These are phyloP conservation scores for Osmerus mordax DNA, from an alignment of 2,113 vertebrate species.

Conservation along the genomic window DNA sequence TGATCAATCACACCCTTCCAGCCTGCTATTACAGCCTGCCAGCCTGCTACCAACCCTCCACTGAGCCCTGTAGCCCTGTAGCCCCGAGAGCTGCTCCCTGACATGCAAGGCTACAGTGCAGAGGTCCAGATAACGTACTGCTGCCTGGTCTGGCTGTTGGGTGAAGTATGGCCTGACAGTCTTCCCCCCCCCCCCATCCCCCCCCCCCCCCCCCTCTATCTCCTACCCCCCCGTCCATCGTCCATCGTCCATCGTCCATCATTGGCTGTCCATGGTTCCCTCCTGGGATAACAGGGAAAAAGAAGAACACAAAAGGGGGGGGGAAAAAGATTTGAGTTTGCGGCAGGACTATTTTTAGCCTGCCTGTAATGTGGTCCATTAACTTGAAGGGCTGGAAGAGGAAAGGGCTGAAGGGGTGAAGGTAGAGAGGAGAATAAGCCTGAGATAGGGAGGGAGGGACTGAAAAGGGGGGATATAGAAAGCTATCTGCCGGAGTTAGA, in stretches of 20 bases:
- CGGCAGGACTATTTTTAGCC: constrained; percentile 66
- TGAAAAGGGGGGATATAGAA: constrained; percentile 28
- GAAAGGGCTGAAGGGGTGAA: constrained; percentile 28
- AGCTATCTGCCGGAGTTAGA: too few species aligned
- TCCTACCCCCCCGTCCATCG: not conserved
- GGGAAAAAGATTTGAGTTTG: constrained; percentile 42
- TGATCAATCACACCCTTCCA: too few species aligned
- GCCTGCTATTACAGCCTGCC: too few species aligned
- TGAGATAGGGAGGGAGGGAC: constrained; percentile 2
- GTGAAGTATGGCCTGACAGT: constrained; percentile 75
- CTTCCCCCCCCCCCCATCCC: constrained; percentile 33
- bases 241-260: not conserved
- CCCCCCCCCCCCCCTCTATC: constrained; percentile 13
- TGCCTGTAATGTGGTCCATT: constrained; percentile 66
- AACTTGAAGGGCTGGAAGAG: constrained; percentile 51
- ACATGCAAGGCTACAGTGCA: constrained; percentile 40
- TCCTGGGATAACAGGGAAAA: constrained; percentile 49
- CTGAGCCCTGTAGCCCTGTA: too few species aligned
- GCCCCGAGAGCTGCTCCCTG: not conserved
- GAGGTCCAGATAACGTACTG: constrained; percentile 42
- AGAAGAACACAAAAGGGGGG: constrained; percentile 41
- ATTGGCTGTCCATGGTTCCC: constrained; percentile 38
- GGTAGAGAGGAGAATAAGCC: not conserved
- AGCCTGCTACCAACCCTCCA: too few species aligned
- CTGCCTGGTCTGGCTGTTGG: constrained; percentile 39